Base-by-base conservation (phyloP, 2,888 invertebrate genomes). In the Diadegma fenestrale region DNA sequence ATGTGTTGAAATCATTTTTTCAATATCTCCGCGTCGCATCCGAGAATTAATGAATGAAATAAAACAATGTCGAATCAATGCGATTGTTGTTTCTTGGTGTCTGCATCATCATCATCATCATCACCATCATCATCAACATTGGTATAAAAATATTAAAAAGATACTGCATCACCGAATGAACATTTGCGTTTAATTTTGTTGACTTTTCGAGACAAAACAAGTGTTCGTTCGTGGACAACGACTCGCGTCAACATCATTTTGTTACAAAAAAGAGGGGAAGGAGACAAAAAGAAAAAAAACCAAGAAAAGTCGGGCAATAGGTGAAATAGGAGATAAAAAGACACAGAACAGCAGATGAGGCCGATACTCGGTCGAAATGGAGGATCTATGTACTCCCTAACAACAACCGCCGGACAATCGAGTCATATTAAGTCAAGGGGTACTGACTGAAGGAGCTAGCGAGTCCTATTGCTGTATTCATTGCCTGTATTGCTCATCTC, bases 381-480 rank as follows among this genome's bases (percentile, higher is more conserved):
- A 82, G 41, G 90, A 94, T 93, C 93, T 93, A 94, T 93, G 93
- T 93, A 94, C 94, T 94, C 94, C 94, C 94, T 93, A 94, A 89
- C 19, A 68, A 90, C 33, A 37, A 37, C 92, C 93, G 93, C 92
- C 93, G 90, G 30, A 54, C 48, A 77, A 37, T 48, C 90, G 92
- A 91, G 33, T 92, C 90, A 91, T 92, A 92, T 85, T 86, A 80
- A 88, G 89, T 75, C 61, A 41, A 63, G 54, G 92, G 93, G 92
- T 94, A 93, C 93, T 93, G 93, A 93, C 93, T 94, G 94, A 91
- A 93, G 92, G 91, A 92, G 92, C 92, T 93, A 93, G 92, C 91
- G 93, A 92, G 89, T 91, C 91, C 93, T 93, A 91, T 75, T 88
- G 93, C 93, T 91, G 92, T 93, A 89, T 91, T 37, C n/a, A n/a